phyloP scores from a whole-genome alignment of 2,888 invertebrate species.

The Onchidella celtica region DNA sequence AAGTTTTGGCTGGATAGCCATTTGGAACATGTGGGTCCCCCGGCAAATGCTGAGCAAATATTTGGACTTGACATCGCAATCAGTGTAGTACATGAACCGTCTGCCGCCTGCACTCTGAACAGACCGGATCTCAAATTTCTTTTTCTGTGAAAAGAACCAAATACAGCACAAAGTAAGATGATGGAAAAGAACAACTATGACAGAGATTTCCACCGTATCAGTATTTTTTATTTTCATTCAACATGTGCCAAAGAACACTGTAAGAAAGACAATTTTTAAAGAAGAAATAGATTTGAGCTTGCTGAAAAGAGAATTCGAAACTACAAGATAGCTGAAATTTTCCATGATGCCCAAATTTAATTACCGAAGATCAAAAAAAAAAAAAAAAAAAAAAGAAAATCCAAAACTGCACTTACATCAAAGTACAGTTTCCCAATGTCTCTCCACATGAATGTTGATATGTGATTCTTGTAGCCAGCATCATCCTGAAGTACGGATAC shows the following conservation, averaged over 20 bases:
- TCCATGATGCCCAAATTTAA: no score
- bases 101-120: constrained; percentile 85
- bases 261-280: no score
- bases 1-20: constrained; percentile 91
- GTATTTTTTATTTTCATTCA: no score
- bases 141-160: no score
- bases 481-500: constrained; percentile 57
- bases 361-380: no score
- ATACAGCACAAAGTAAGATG: no score
- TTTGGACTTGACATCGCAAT: constrained; percentile 96
- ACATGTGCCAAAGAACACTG: no score
- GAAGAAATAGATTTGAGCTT: no score
- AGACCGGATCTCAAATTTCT: constrained; percentile 97
- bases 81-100: constrained; percentile 91
- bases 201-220: no score
- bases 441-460: constrained; percentile 95
- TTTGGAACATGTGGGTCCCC: constrained; percentile 95
- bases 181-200: no score
- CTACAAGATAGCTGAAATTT: no score
- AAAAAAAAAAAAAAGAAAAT: not conserved
- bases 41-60: constrained; percentile 92
- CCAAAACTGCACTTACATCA: constrained; percentile 84
- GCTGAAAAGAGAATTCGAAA: no score
- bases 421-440: constrained; percentile 97
- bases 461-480: constrained; percentile 80